Evolutionary conservation across 1,140 invertebrate species (phyloP), one percentile per base, ranked within the genome.

Genomic region (Caenorhabditis inopinata): DNA sequence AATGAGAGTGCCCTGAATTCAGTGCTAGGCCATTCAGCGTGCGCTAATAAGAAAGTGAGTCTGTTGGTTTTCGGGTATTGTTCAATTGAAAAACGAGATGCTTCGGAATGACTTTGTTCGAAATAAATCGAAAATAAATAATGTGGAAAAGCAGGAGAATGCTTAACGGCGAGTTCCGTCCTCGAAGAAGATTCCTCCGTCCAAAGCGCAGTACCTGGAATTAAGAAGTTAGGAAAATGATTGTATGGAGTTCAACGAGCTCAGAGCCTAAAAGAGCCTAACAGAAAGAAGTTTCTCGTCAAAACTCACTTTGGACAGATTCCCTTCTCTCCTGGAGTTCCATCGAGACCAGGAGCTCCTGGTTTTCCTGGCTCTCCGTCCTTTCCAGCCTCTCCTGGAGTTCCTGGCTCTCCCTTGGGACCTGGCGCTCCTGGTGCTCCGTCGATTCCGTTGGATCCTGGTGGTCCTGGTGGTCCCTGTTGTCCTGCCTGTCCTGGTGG

Each of bases 121-220:
- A 76, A 76, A 38, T 27, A 42, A 49, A 47, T 53, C 18, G 46
- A 53, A 38, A 76, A 76, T 76, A 76, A 76, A 76, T 76, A 75
- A 25, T 42, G 27, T 48, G 23, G 25, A 18, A 53, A 7, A 27
- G 45, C 14, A 9, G 9, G 5, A 4, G 21, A 5, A 0, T 29
- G 7, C 14, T 74, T 80, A 80, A 48, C 68, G 79, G 25, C 78
- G 80, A 16, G 81, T 82, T 49, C 80, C 80, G 47, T 82, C 80
- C 76, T 82, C 81, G 79, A 81, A 82, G 80, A 81, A 81, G 47
- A 81, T 74, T 49, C 82, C 82, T 74, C 82, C 82, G 82, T 83
- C 82, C 76, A 83, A 42, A 51, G 82, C 82, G 73, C 82, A 83
- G 76, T 83, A 83, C 76, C 58, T 68, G 58, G n/a, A 68, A 68